Base-by-base conservation (phyloP, 2,888 invertebrate species). In the Hirtodrosophila trivittata region DNA sequence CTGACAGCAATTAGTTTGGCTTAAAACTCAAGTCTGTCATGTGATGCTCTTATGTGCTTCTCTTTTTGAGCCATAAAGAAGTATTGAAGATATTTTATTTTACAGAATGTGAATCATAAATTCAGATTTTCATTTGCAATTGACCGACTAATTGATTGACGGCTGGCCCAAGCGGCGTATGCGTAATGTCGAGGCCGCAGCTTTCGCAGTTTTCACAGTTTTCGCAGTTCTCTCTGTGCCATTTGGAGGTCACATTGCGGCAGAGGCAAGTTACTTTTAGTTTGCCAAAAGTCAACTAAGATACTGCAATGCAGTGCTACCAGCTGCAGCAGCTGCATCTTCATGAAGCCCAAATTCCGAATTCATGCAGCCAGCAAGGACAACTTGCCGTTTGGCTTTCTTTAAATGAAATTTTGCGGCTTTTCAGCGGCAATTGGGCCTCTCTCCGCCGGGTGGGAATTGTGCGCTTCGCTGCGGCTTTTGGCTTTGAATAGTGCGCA, bases 391-490 rank as follows among this genome's bases (percentile, higher is more conserved):
- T 51, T 72, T 74, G 77, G 66, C 71, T 67, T 71, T 66, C 18
- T 58, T 52, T 55, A 71, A 77, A 77, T 77, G 77, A 68, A 77
- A 77, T 77, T 68, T 68, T 68, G 75, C 63, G 76, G 76, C 71
- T 77, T 77, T 68, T 62, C 54, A 55, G 50, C 51, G 59, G 67
- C 60, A 64, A 50, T 47, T 58, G 46, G 35, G 45, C 9, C 21
- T 10, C 3, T 35, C 18, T 38, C 14, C 1, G 37, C 13, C 25
- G 16, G 30, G 16, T 35, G 43, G 28, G 47, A 30, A 73, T 70
- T 72, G 54, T 73, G 60, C 51, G 47, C 52, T 45, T 33, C 35
- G 39, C 14, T 68, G 71, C 60, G 70, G 66, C 49, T 50, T 66
- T 66, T 55, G 62, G 42, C 62, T 62, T 39, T 71, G 49, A 58